These are phyloP conservation scores for Mylabris phalerata DNA, from an alignment of 1,140 invertebrate species.

Conservation along the genomic window DNA sequence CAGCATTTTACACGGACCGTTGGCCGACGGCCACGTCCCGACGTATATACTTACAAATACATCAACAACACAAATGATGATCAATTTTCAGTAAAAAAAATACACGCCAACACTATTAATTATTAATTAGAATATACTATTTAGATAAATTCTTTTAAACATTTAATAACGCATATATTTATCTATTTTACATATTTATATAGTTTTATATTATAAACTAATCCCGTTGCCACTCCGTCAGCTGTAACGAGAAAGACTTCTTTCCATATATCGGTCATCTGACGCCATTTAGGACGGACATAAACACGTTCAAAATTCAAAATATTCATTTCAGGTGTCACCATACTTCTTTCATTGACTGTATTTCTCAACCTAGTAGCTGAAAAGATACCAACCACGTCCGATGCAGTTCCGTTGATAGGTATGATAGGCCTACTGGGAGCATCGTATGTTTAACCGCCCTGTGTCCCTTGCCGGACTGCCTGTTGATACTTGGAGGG, in stretches of 20 bases:
- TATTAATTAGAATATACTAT: neutral
- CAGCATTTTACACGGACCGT: constrained; percentile 11
- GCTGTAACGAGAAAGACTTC: constrained; percentile 11
- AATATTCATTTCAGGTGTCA: constrained; percentile 62
- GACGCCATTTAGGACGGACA: constrained; percentile 10
- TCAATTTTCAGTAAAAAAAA: too few species aligned
- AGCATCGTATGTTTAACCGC: constrained; percentile 41
- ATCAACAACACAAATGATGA: neutral
- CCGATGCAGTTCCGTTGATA: constrained; percentile 72
- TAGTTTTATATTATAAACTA: constrained; percentile 1
- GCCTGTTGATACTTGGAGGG: constrained; percentile 48
- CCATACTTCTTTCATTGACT: constrained; percentile 96
- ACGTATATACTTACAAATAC: constrained; percentile 6
- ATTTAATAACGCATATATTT: neutral
- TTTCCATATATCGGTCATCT: constrained; percentile 4
- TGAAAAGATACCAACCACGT: constrained; percentile 85
- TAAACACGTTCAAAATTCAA: constrained; percentile 16
- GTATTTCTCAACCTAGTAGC: constrained; percentile 94
- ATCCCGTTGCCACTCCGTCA: constrained; percentile 14
- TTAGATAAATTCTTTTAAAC: neutral
- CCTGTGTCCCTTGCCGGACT: constrained; percentile 40
- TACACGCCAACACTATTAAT: constrained; percentile 14
- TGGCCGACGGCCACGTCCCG: constrained; percentile 8
- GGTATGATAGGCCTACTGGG: constrained; percentile 40
- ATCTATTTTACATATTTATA: neutral